Evolutionary conservation across 2,113 vertebrate species (phyloP).

Genomic region (Otolemur garnettii): DNA sequence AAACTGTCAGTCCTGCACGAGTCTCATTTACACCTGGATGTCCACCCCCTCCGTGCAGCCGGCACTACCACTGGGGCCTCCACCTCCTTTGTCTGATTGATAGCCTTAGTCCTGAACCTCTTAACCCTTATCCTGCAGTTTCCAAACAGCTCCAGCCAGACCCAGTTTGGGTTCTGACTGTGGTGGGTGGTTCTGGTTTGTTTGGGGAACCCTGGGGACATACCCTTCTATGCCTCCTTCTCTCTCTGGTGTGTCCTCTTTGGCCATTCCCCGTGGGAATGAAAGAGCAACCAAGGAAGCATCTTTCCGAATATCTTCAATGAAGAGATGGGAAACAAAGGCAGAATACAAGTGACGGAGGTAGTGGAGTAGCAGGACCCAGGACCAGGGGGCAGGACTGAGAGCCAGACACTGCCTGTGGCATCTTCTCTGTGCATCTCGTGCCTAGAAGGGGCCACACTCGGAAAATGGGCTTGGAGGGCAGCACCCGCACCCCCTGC

Average conservation of each 20-base stretch:
- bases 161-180: not conserved
- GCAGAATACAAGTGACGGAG: not conserved
- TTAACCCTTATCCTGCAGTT: not conserved
- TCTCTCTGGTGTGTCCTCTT: not conserved
- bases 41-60: accelerated
- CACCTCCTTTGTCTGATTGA: not conserved
- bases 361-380: accelerated
- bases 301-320: not conserved
- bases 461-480: not conserved
- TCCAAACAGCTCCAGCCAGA: not conserved
- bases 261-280: not conserved
- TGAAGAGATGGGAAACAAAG: not conserved
- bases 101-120: not conserved
- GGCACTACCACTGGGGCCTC: not conserved
- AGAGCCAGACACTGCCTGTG: accelerated
- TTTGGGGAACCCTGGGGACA: accelerated
- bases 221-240: not conserved
- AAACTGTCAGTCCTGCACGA: not conserved
- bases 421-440: not conserved
- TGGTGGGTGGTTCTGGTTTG: not conserved
- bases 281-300: not conserved
- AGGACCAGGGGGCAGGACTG: accelerated
- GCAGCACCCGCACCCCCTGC: not conserved
- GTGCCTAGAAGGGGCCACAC: not conserved
- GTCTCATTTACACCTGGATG: not conserved